Conservation (phyloP, 35 echinoderm and acorn worm species). For the Eucidaris tribuloides region DNA sequence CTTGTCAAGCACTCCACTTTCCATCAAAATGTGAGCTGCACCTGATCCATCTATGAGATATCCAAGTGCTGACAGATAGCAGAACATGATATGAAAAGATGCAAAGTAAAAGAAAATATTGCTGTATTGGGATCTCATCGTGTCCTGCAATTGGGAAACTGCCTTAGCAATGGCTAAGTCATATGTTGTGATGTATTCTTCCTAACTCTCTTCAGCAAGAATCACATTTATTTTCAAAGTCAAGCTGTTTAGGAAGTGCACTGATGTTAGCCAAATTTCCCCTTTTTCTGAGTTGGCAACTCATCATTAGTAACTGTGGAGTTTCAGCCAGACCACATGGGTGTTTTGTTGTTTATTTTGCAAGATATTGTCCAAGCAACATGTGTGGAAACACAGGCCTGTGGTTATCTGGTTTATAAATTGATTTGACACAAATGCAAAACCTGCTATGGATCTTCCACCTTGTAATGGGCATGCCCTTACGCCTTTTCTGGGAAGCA, state of each 20-base stretch:
- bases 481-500: too few species aligned
- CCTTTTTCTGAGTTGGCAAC: not conserved
- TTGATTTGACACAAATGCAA: not conserved
- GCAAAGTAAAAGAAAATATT: constrained; percentile 35
- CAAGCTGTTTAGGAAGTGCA: not conserved
- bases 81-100: constrained; percentile 29
- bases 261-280: constrained; percentile 11
- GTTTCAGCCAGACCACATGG: constrained; percentile 35
- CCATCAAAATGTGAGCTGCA: constrained; percentile 16
- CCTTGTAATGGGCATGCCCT: too few species aligned
- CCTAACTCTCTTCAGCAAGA: constrained; percentile 19
- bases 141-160: constrained; percentile 9
- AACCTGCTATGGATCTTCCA: too few species aligned
- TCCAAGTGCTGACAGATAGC: constrained; percentile 1
- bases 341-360: not conserved
- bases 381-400: not conserved
- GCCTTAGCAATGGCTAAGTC: constrained; percentile 30
- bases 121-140: not conserved
- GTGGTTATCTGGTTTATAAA: not conserved
- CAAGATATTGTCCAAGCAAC: not conserved
- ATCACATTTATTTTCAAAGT: not conserved
- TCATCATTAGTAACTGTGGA: not conserved
- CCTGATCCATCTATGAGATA: constrained; percentile 27
- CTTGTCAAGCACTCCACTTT: constrained; percentile 7
- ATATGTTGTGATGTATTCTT: constrained; percentile 3